Evolutionary conservation across 2,888 invertebrate species (phyloP).

Genomic region (Laothoe populi): DNA sequence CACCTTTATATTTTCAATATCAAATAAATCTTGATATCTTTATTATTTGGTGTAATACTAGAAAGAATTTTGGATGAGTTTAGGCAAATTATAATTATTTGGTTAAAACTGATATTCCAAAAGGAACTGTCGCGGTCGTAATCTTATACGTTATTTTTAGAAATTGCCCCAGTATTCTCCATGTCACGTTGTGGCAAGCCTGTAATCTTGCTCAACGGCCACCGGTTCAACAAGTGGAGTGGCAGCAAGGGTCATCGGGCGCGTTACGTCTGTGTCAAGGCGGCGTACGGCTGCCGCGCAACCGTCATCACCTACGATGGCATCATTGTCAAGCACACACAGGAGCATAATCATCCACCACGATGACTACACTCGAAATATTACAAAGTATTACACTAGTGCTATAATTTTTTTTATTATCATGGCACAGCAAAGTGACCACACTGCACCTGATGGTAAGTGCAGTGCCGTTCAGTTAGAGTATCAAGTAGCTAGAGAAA

Average conservation of each 20-base stretch:
- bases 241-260: constrained; percentile 55
- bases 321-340: constrained; percentile 39
- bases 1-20: too few species aligned
- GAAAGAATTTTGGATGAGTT: too few species aligned
- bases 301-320: constrained; percentile 45
- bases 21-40: too few species aligned
- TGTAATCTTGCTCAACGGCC: constrained; percentile 42
- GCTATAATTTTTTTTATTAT: too few species aligned
- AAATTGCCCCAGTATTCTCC: constrained; percentile 47
- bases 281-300: constrained; percentile 55
- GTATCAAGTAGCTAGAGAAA: too few species aligned
- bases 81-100: too few species aligned
- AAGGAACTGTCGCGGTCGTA: too few species aligned
- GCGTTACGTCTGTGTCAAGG: constrained; percentile 62
- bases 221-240: constrained; percentile 52
- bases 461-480: too few species aligned
- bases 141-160: background rate
- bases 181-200: constrained; percentile 42
- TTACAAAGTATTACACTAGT: background rate
- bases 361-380: background rate
- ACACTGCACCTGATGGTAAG: too few species aligned
- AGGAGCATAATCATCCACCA: constrained; percentile 46
- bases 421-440: too few species aligned
- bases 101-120: too few species aligned
- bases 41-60: too few species aligned